Base-by-base conservation (phyloP, 2,888 invertebrate genomes). In the Dysmachus trigonus region DNA sequence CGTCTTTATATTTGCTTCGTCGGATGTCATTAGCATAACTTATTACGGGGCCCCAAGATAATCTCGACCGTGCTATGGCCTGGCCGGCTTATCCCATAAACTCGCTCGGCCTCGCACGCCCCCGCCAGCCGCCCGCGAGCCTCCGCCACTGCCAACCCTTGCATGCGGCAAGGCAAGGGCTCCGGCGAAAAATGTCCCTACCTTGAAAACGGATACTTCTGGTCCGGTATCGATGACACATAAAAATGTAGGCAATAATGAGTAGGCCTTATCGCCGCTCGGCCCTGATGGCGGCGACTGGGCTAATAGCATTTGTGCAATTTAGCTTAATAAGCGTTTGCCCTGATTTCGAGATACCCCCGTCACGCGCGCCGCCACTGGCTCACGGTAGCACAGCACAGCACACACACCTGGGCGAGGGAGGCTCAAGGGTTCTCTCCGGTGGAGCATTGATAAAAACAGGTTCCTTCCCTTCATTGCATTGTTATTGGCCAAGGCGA, bases 1-100 rank as follows among this genome's bases (percentile, higher is more conserved):
- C 74, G 85, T 73, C 85, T 47, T 85, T 85, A 85, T 74, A 85
- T 85, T 74, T 85, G 73, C 74, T 74, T 47, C 85, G 74, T 74
- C 74, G 85, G 74, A 85, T 85, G 74, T 85, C 85, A 85, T 85
- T 85, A 85, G 85, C 85, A 85, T 85, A 85, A 85, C 85, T 27
- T 73, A 74, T 85, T 73, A 85, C 51, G 51, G 84, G 35, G 71
- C 38, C 53, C 83, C 53, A 71, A 83, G 83, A 83, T 83, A 72
- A 83, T 83, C 38, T 83, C 83, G 30, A 47, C 22, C 62, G 13
- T 33, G 72, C 71, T 72, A n/a, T 47, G 18, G n/a, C 47, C 35
- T 47, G 18, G n/a, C 47, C 35, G 71, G 47, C 41, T 83, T 41
- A 22, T 72, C 30, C 72, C 83, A 72, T 41, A 72, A 38, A 83